Conservation (phyloP, 1,140 invertebrate genomes). For the Formica selysi region DNA sequence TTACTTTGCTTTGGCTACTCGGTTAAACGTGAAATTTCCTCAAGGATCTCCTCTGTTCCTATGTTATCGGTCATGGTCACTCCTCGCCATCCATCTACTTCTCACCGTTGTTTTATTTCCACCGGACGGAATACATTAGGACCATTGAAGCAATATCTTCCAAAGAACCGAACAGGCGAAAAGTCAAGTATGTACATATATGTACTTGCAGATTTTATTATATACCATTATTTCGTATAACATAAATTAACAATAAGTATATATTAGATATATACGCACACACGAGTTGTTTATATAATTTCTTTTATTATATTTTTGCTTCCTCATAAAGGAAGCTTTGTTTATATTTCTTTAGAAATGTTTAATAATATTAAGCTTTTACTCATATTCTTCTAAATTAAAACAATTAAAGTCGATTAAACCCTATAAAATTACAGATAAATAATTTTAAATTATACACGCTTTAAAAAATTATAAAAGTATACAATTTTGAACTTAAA, state of each 20-base stretch:
- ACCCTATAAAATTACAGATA: not conserved
- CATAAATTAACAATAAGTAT: not conserved
- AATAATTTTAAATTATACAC: not conserved
- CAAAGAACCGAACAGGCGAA: not conserved
- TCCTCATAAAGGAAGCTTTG: no score
- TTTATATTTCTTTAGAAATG: not conserved
- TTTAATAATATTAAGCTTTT: not conserved
- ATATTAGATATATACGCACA: not conserved
- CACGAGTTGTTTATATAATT: not conserved
- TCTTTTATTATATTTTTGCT: not conserved
- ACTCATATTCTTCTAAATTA: not conserved
- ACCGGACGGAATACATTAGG: conserved; percentile 28
- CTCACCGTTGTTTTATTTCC: conserved; percentile 49
- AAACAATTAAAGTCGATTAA: not conserved
- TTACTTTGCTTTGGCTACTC: conserved; percentile 30
- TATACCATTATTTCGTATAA: conserved; percentile 1
- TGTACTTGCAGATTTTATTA: conserved; percentile 7
- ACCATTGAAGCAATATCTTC: conserved; percentile 32
- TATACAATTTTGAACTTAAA: not conserved
- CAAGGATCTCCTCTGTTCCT: conserved; percentile 36
- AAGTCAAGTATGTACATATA: not conserved
- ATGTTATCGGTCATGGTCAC: conserved; percentile 56
- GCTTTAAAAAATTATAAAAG: not conserved
- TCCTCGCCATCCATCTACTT: conserved; percentile 55
- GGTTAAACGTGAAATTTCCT: conserved; percentile 58